These are phyloP conservation scores for Micronisus gabar DNA, from an alignment of 2,113 vertebrate species.

Conservation along the genomic window DNA sequence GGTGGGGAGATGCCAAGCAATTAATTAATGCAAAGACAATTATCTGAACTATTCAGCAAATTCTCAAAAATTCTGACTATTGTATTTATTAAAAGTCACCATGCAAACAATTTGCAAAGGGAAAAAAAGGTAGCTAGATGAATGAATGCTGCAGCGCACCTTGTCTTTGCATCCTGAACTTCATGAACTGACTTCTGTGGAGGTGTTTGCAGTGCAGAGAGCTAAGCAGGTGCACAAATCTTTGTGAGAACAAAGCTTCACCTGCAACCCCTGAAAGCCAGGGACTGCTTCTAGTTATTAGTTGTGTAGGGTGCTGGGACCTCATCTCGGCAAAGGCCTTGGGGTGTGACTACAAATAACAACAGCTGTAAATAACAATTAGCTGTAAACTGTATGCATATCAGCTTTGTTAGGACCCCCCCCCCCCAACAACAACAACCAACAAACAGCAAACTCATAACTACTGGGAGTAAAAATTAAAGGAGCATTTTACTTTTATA, in stretches of 20 bases:
- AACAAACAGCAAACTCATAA: neutral
- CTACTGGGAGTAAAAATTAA: neutral
- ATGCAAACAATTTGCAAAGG: neutral
- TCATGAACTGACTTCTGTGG: neutral
- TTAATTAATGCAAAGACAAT: neutral
- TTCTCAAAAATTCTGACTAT: neutral
- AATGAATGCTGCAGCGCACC: neutral
- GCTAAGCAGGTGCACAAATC: neutral
- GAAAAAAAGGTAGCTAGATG: neutral
- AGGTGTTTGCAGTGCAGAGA: neutral
- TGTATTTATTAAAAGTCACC: neutral
- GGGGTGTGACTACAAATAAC: neutral
- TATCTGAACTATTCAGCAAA: neutral
- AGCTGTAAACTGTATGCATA: neutral
- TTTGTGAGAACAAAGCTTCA: neutral
- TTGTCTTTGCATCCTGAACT: neutral
- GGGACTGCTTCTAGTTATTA: neutral
- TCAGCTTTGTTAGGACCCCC: neutral
- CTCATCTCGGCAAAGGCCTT: neutral
- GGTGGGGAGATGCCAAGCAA: neutral
- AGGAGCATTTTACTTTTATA: neutral
- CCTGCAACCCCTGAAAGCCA: fast-evolving
- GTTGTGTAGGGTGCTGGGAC: neutral
- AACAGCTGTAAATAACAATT: neutral
- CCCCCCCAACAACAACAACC: neutral